Conservation (phyloP, 2,888 invertebrate species). For the Leucania comma region DNA sequence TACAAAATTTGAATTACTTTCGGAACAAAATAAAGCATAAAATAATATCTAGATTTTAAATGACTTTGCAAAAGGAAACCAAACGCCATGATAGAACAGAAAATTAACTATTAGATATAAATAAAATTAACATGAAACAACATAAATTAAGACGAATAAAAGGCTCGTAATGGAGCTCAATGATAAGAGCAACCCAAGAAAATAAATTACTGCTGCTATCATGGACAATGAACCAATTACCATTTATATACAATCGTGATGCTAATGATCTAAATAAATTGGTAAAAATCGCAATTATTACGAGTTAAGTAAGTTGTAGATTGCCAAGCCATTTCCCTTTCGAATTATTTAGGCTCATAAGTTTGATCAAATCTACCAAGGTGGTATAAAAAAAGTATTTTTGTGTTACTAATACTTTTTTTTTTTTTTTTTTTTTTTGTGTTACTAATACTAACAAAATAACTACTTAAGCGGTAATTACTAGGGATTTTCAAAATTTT, state of each 20-base stretch:
- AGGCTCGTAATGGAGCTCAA: constrained; percentile 20
- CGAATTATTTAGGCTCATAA: not conserved
- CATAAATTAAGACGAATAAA: constrained; percentile 35
- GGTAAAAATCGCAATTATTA: constrained; percentile 26
- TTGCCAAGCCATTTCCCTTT: constrained; percentile 2
- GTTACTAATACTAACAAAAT: too few relatives aligned
- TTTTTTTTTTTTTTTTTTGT: too few relatives aligned
- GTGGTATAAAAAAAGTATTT: not conserved
- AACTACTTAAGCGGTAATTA: too few relatives aligned
- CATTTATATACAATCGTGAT: constrained; percentile 65
- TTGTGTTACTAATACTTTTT: not conserved
- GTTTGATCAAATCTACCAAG: not conserved
- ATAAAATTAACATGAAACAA: constrained; percentile 22
- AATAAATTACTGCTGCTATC: constrained; percentile 38
- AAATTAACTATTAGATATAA: constrained; percentile 5
- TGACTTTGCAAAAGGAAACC: not conserved
- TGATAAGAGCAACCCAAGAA: constrained; percentile 35
- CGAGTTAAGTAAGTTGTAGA: constrained; percentile 26
- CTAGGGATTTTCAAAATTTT: too few relatives aligned
- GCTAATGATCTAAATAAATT: constrained; percentile 31
- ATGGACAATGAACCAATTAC: constrained; percentile 67
- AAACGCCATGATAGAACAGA: not conserved
- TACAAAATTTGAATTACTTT: not conserved
- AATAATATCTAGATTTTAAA: not conserved
- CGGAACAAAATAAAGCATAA: not conserved